Evolutionary conservation across 2,888 invertebrate genomes (phyloP).

Genomic region (Chromoteleia sp.): DNA sequence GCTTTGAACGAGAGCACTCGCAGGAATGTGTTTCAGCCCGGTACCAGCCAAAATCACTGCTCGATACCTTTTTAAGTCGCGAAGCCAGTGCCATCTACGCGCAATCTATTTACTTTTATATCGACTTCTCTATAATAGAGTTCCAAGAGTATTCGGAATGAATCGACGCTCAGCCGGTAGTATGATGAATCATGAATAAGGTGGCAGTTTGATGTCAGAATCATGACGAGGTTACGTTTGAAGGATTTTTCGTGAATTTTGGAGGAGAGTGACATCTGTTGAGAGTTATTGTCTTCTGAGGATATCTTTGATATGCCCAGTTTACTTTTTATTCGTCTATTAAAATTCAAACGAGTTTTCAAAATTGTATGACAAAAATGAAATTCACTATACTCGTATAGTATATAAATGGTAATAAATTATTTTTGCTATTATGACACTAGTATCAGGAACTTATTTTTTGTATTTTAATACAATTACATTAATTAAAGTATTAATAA

Average conservation of each 20-base stretch:
- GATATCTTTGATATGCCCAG: neutral
- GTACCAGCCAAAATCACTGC: constrained; percentile 32
- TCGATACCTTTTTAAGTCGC: constrained; percentile 23
- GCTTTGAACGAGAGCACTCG: constrained; percentile 45
- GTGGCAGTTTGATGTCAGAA: neutral
- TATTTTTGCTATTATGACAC: no score
- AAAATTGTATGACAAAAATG: no score
- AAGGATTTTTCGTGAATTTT: constrained; percentile 12
- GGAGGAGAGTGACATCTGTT: constrained; percentile 2
- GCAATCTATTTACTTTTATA: constrained; percentile 48
- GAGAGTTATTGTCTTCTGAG: constrained; percentile 4
- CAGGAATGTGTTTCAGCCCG: neutral
- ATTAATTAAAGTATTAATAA: no score
- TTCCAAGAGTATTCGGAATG: constrained; percentile 15
- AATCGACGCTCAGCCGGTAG: constrained; percentile 1
- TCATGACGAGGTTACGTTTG: constrained; percentile 6
- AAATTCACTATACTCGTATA: no score
- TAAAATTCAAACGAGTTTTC: no score
- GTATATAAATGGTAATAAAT: no score
- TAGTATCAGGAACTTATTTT: no score
- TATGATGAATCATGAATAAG: constrained; percentile 27
- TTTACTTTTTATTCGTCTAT: neutral
- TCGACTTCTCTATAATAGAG: constrained; percentile 34
- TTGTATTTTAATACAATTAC: no score
- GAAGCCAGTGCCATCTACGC: constrained; percentile 7